These are phyloP conservation scores for Acrobasis suavella DNA, from an alignment of 2,888 invertebrate species.

Conservation along the genomic window DNA sequence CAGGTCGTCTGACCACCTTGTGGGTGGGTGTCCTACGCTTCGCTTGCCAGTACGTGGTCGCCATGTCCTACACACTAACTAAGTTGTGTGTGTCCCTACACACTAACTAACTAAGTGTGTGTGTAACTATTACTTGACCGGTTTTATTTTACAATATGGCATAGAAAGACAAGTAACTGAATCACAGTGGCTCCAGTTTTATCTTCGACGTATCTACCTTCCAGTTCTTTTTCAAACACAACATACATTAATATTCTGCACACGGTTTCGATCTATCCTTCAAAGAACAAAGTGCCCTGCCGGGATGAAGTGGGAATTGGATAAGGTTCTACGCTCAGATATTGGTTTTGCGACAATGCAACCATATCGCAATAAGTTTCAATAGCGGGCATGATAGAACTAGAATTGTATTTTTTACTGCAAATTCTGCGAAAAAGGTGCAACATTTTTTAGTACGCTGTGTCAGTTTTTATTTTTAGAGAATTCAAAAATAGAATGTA, in stretches of 20 bases:
- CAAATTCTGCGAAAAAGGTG: not conserved
- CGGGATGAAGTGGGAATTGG: constrained; percentile 55
- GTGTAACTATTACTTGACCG: too few relatives aligned
- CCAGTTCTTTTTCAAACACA: not conserved
- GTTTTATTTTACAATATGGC: too few relatives aligned
- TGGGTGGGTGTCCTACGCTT: too few relatives aligned
- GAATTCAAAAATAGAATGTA: not conserved
- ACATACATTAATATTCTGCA: constrained; percentile 46
- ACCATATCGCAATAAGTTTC: constrained; percentile 49
- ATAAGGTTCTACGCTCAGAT: constrained; percentile 48
- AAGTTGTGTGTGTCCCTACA: too few relatives aligned
- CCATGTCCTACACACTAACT: too few relatives aligned
- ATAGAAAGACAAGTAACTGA: not conserved
- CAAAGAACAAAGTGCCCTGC: constrained; percentile 65
- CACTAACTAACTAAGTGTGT: too few relatives aligned
- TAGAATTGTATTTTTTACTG: constrained; percentile 6
- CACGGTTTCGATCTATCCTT: constrained; percentile 54
- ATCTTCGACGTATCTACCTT: not conserved
- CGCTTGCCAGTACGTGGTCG: too few relatives aligned
- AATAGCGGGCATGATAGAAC: constrained; percentile 42
- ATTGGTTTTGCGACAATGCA: constrained; percentile 52
- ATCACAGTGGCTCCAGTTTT: not conserved
- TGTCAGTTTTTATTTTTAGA: not conserved
- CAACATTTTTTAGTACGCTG: constrained; percentile 28
- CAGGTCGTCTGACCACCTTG: too few relatives aligned